Evolutionary conservation across 2,797 vertebrate species (phyloP).

Genomic region (Geotrypetes seraphini): DNA sequence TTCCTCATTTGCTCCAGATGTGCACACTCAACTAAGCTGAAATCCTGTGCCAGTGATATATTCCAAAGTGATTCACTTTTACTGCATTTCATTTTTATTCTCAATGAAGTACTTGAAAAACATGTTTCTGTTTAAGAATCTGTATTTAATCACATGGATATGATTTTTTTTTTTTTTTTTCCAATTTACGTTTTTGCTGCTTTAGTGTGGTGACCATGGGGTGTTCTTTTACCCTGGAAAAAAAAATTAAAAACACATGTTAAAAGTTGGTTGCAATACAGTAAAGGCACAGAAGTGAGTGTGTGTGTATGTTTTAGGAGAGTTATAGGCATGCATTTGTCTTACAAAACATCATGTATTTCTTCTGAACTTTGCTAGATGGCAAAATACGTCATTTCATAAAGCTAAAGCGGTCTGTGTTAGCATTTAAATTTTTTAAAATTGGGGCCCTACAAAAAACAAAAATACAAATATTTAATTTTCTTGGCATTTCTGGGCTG

Average conservation of each 20-base stretch:
- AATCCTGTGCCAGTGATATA: constrained; percentile 72
- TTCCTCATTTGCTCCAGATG: constrained; percentile 52
- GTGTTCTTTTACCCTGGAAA: constrained; percentile 67
- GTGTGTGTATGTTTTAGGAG: constrained; percentile 53
- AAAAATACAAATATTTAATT: constrained; percentile 22
- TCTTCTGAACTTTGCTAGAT: constrained; percentile 33
- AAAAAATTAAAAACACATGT: constrained; percentile 75
- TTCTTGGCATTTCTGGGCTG: constrained; percentile 42
- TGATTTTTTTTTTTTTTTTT: constrained; percentile 78
- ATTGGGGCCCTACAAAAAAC: constrained; percentile 26
- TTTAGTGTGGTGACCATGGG: constrained; percentile 71
- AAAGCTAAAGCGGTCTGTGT: constrained; percentile 16
- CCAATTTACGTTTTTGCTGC: constrained; percentile 70
- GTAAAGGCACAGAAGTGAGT: constrained; percentile 64
- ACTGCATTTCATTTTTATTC: constrained; percentile 71
- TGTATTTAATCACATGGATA: constrained; percentile 79
- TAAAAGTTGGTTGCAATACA: constrained; percentile 52
- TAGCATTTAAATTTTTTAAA: constrained; percentile 30
- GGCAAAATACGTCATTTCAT: constrained; percentile 33
- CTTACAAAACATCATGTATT: constrained; percentile 23
- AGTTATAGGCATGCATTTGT: constrained; percentile 22
- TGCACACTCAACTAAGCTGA: constrained; percentile 1
- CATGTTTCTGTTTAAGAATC: constrained; percentile 69
- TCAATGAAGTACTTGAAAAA: constrained; percentile 70
- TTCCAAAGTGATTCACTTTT: constrained; percentile 61